Base-by-base conservation (phyloP, 2,888 invertebrate genomes). In the Osedax fenrisi region DNA sequence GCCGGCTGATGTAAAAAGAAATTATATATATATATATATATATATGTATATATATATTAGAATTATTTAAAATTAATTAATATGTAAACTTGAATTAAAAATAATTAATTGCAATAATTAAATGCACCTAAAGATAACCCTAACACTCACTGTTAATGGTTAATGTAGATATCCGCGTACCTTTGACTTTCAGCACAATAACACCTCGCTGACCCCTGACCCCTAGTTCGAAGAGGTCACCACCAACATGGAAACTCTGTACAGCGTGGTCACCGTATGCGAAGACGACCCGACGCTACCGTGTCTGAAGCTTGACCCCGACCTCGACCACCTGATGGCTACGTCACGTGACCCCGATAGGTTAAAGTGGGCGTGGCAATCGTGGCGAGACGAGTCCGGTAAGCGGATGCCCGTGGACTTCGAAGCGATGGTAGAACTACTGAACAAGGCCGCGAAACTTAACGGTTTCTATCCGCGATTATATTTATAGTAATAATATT, bases 351-450 rank as follows among this genome's bases (percentile, higher is more conserved):
- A 41, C 41, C 10, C 5, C 10, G 5, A 5, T 5, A 41, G 41
- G 27, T 66, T 79, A 24, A 21, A 25, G 24, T 66, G 70, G 74
- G 78, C 76, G 21, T 79, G 79, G 79, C 27, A 59, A 27, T 72
- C 74, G 0, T 79, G 78, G 78, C 27, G 78, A 21, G 76, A 79
- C 67, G 78, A 24, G 0, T 75, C 77, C 2, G 78, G 78, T 1
- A 26, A 41, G 21, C 67, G 76, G 41, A 78, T 80, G 73, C 22
- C 25, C 26, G 21, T 1, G 13, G 68, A 68, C 26, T 68, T 25
- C 21, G 26, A 2, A 17, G 27, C 23, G 68, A 25, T 26, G n/a
- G 68, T 68, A 26, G 26, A 68, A n/a, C 68, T 68, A 0, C 17
- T 1, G 1, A 68, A 68, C 3, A 24, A 26, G 68, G 68, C 68